phyloP scores from a whole-genome alignment of 2,888 invertebrate species.

The Physocephala rufipes region DNA sequence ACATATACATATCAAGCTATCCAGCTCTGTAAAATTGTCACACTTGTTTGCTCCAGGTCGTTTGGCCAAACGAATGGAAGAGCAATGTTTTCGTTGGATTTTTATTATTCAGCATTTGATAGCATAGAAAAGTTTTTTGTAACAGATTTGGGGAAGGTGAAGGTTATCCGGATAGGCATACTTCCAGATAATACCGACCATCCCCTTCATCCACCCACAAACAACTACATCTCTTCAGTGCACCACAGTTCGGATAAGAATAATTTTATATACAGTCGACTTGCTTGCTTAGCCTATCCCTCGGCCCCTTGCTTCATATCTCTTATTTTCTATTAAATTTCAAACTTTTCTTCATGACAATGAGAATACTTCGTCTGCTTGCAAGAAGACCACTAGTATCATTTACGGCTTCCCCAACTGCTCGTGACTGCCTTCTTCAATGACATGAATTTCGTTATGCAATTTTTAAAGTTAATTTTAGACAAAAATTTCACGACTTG shows the following conservation, averaged over 20 bases:
- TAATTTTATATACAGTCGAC: too few species aligned
- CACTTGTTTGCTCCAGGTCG: background rate
- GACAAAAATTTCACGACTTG: slow-evolving; percentile 34
- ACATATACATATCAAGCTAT: too few species aligned
- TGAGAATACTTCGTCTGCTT: slow-evolving; percentile 13
- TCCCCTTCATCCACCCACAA: background rate
- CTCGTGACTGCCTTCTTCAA: too few species aligned
- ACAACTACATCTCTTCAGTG: background rate
- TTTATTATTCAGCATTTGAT: slow-evolving; percentile 27
- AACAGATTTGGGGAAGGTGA: background rate
- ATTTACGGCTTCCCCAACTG: background rate
- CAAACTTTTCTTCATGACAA: too few species aligned
- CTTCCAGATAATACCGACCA: background rate
- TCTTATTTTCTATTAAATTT: too few species aligned
- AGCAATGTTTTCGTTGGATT: slow-evolving; percentile 32
- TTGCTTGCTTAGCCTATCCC: too few species aligned
- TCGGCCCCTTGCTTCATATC: too few species aligned
- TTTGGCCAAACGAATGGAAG: slow-evolving; percentile 33
- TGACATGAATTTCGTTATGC: slow-evolving; percentile 37
- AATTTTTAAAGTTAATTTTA: slow-evolving; percentile 37
- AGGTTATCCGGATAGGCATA: background rate
- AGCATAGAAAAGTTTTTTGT: slow-evolving; percentile 16
- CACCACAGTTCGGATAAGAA: slow-evolving; percentile 1
- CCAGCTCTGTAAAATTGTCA: background rate
- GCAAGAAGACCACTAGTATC: background rate